Base-by-base conservation (phyloP, 2,888 invertebrate genomes). In the Saturnia pavonia region DNA sequence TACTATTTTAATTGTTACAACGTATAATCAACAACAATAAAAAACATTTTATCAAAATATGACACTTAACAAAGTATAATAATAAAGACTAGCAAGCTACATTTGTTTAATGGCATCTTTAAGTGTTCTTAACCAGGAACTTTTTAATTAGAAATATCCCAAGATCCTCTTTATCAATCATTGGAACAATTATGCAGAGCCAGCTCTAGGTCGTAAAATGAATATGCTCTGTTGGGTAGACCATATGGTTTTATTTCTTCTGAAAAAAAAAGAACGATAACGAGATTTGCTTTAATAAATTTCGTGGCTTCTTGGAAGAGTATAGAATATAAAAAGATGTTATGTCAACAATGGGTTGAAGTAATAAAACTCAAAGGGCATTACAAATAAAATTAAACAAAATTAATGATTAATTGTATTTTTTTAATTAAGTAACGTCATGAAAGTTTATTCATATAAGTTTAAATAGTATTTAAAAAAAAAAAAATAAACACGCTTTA, bases 101-200 rank as follows among this genome's bases (percentile, higher is more conserved):
- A 12, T n/a, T 8, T 0, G n/a, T 51, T 51, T 51, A n/a, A 54
- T 54, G n/a, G 9, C 25, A 12, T 25, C 57, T 3, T 3, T 27
- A 27, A 27, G n/a, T n/a, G n/a, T n/a, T n/a, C n/a, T n/a, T n/a
- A n/a, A n/a, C 34, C 3, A 34, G 34, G 34, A 34, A 34, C 34
- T 34, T 19, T 43, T 43, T 1, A 43, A 43, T 8, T 43, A 43
- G 4, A 14, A 43, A 57, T 57, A 12, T 25, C 65, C 40, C n/a
- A n/a, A 27, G 27, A 54, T n/a, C 25, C 11, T 45, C 34, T 14
- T 42, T 12, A 14, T 74, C 82, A 93, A 74, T 93, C 93, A 73
- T 90, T 92, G 40, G 93, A 93, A 78, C 90, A 92, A 71, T 92
- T 79, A 73, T 94, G 92, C 43, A 92, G 77, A 8, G 91, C 91